Evolutionary conservation across 2,888 invertebrate genomes (phyloP).

Genomic region (Epinotia bilunana): DNA sequence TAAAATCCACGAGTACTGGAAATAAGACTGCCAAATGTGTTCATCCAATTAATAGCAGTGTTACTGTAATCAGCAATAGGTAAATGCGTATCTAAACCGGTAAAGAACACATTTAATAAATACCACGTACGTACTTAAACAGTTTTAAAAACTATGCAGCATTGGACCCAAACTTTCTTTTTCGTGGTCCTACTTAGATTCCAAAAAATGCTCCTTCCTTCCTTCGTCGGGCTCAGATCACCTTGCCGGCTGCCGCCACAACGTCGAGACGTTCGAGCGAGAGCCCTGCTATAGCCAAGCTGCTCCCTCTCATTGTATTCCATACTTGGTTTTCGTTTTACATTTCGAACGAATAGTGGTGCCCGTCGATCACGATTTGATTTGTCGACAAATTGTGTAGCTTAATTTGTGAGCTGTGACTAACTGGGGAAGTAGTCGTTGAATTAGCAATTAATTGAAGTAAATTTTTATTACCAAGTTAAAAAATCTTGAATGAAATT

Average conservation of each 20-base stretch:
- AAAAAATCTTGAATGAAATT: too few species aligned
- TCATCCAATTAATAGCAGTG: not conserved
- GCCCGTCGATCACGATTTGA: slow-evolving; percentile 47
- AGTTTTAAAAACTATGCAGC: not conserved
- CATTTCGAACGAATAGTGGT: slow-evolving; percentile 69
- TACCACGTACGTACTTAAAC: not conserved
- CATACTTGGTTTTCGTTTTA: slow-evolving; percentile 83
- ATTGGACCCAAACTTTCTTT: slow-evolving; percentile 29
- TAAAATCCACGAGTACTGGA: not conserved
- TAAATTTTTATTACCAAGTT: too few species aligned
- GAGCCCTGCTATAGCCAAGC: slow-evolving; percentile 54
- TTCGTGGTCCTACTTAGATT: slow-evolving; percentile 43
- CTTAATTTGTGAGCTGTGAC: too few species aligned
- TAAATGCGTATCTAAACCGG: not conserved
- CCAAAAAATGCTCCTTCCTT: slow-evolving; percentile 54
- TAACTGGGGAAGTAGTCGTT: too few species aligned
- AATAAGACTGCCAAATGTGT: not conserved
- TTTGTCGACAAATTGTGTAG: slow-evolving; percentile 42
- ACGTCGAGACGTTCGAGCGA: slow-evolving; percentile 65
- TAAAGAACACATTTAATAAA: not conserved
- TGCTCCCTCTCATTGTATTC: slow-evolving; percentile 77
- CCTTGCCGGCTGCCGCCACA: slow-evolving; percentile 63
- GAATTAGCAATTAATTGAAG: too few species aligned
- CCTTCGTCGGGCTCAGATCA: slow-evolving; percentile 51
- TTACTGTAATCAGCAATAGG: not conserved